These are phyloP conservation scores for Ara ararauna DNA, from an alignment of 2,797 vertebrate genomes.

Conservation along the genomic window DNA sequence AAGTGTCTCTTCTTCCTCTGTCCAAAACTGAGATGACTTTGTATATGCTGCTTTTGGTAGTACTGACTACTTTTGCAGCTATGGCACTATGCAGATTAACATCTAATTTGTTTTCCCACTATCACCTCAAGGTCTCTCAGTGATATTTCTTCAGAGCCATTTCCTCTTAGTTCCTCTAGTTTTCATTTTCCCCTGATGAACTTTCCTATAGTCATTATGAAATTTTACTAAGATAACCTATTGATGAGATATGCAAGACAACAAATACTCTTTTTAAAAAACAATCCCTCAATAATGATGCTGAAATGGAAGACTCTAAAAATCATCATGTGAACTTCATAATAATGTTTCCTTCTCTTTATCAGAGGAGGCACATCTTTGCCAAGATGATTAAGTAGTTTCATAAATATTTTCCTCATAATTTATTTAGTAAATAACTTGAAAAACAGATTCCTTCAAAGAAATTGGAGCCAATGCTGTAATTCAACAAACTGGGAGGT, in stretches of 20 bases:
- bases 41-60: background rate
- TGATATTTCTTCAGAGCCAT: background rate
- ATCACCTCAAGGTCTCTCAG: background rate
- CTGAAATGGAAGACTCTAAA: conserved; percentile 34
- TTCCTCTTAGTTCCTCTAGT: background rate
- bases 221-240: conserved; percentile 25
- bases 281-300: background rate
- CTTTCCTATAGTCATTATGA: background rate
- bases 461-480: conserved; percentile 26
- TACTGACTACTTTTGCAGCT: background rate
- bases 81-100: background rate
- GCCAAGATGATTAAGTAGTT: conserved; percentile 64
- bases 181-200: background rate
- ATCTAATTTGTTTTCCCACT: conserved; percentile 6
- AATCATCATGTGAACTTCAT: background rate
- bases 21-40: background rate
- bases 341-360: conserved; percentile 32
- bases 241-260: background rate
- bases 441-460: conserved; percentile 50
- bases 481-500: conserved; percentile 3
- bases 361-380: conserved; percentile 45
- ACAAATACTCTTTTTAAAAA: background rate
- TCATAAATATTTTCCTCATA: conserved; percentile 61
- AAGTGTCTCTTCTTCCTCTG: background rate
- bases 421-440: conserved; percentile 67